Conservation (phyloP, 2,113 vertebrate species). For the Microtus richardsoni region DNA sequence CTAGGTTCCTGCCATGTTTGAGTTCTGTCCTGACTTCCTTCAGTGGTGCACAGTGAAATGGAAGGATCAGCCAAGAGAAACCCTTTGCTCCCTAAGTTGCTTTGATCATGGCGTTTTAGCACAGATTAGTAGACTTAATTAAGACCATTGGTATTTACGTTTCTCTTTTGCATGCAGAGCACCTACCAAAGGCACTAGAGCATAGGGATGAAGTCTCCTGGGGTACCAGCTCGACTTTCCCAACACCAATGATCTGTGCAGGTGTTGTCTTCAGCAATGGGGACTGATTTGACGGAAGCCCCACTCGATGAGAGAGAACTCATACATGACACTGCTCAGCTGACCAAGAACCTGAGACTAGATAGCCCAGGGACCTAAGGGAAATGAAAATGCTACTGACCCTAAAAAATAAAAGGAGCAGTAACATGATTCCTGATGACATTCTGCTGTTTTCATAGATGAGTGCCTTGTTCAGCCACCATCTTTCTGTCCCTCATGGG, state of each 20-base stretch:
- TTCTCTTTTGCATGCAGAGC: not conserved
- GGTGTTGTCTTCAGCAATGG: not conserved
- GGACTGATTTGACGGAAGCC: not conserved
- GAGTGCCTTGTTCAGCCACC: not conserved
- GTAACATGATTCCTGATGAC: not conserved
- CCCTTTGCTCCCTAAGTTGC: not conserved
- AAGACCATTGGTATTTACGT: not conserved
- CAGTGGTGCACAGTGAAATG: not conserved
- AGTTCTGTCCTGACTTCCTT: not conserved
- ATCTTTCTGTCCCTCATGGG: not conserved
- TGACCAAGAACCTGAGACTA: not conserved
- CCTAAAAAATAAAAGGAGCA: not conserved
- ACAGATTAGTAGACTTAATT: not conserved
- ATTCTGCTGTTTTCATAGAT: not conserved
- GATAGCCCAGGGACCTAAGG: too few species aligned
- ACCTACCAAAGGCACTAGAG: not conserved
- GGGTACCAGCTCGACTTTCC: not conserved
- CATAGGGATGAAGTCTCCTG: not conserved
- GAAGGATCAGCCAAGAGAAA: not conserved
- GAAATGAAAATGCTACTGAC: too few species aligned
- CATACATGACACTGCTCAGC: not conserved
- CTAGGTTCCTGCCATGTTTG: too few species aligned
- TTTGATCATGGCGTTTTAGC: not conserved
- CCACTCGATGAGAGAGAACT: not conserved
- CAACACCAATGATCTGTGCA: not conserved